phyloP scores from a whole-genome alignment of 2,888 invertebrate genomes.

The Iselma pallidipennis region DNA sequence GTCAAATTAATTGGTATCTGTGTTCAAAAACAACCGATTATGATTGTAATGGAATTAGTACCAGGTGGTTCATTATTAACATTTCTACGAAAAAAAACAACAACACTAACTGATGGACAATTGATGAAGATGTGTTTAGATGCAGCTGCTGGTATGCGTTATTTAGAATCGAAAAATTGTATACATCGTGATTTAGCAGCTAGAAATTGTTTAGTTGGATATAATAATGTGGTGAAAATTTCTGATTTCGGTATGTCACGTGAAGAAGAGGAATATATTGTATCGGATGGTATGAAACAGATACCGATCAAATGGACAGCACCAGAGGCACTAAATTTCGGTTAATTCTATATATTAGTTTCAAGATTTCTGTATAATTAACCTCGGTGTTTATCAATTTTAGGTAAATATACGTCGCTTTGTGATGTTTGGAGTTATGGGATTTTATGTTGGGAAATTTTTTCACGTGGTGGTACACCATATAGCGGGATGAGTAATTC shows the following conservation, averaged over 20 bases:
- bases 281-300: slow-evolving; percentile 97
- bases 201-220: slow-evolving; percentile 87
- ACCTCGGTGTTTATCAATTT: slow-evolving; percentile 1
- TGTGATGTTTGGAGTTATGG: slow-evolving; percentile 99
- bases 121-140: slow-evolving; percentile 90
- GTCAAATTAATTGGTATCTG: slow-evolving; percentile 96
- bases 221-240: slow-evolving; percentile 89
- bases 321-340: slow-evolving; percentile 94
- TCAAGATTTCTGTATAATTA: no score
- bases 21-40: slow-evolving; percentile 96
- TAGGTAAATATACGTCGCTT: slow-evolving; percentile 90
- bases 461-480: slow-evolving; percentile 90
- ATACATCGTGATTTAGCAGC: slow-evolving; percentile 96
- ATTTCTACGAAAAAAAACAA: slow-evolving; percentile 80
- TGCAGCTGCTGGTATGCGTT: slow-evolving; percentile 93
- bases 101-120: slow-evolving; percentile 63
- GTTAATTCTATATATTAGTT: slow-evolving; percentile 58
- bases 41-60: slow-evolving; percentile 99
- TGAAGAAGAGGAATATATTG: slow-evolving; percentile 95
- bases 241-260: slow-evolving; percentile 98
- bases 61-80: slow-evolving; percentile 89
- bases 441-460: slow-evolving; percentile 95
- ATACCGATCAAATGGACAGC: slow-evolving; percentile 99
- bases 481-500: slow-evolving; percentile 94
- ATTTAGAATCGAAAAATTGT: slow-evolving; percentile 93